Base-by-base conservation (phyloP, 2,797 vertebrate genomes). In the Cottoperca gobio region DNA sequence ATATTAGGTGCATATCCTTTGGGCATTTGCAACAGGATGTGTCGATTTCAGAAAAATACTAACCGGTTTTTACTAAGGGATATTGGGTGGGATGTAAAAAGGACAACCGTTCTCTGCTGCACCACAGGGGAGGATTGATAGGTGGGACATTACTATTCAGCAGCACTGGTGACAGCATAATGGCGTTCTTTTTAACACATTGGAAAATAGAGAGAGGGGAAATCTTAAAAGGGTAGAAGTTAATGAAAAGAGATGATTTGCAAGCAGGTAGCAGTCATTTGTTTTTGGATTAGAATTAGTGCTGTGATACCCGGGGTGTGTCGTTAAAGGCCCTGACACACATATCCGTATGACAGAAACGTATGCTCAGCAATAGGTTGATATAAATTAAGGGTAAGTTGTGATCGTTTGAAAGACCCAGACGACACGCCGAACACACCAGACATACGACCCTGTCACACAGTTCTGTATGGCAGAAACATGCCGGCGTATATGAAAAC, bases 81-180 rank as follows among this genome's bases (percentile, higher is more conserved):
- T 62, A 33, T 35, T 62, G 33, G 46, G 37, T 37, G 21, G 14
- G 75, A 71, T 65, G 40, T 70, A 58, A 77, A 80, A 43, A 66
- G 66, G 43, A 69, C 45, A 49, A 43, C 68, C 78, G 65, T 69
- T 52, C 59, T 71, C 53, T 64, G 52, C 55, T 63, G 49, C 53
- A 48, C 65, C 37, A 24, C 19, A 46, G 55, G 61, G 49, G 50
- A 60, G 9, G 28, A 71, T 54, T 73, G 62, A 72, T 68, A 43
- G 62, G 48, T 64, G 26, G 59, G 53, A 73, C 83, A 73, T 83
- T 4, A 52, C 40, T 58, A 46, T 75, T 69, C 53, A 55, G 45
- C 58, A 28, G 28, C 24, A 21, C 11, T 62, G 70, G 75, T 80
- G 70, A 80, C 70, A 74, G 8, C 52, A 57, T 57, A 52, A 75